These are phyloP conservation scores for Drosophila littoralis DNA, from an alignment of 1,140 invertebrate genomes.

Conservation along the genomic window DNA sequence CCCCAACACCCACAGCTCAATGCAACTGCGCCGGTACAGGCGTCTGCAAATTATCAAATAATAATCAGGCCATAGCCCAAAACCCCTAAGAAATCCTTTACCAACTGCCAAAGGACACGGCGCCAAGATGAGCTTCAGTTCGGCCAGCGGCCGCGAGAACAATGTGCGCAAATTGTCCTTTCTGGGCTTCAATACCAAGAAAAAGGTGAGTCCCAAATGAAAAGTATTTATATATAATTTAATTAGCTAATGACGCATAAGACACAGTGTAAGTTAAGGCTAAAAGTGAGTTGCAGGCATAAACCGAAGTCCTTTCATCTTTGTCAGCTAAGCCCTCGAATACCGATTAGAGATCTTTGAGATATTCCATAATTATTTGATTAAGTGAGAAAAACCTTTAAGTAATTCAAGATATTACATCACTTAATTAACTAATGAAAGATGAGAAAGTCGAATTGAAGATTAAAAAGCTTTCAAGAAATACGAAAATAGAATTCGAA, in stretches of 20 bases:
- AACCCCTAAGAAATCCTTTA: background rate
- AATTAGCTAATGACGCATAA: too few relatives aligned
- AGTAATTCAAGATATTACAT: too few relatives aligned
- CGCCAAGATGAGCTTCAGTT: conserved; percentile 79
- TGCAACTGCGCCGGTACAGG: conserved; percentile 52
- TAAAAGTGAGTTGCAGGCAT: too few relatives aligned
- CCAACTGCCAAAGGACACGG: background rate
- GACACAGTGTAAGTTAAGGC: too few relatives aligned
- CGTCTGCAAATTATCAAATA: conserved; percentile 72
- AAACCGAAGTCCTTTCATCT: too few relatives aligned
- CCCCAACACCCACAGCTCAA: conserved; percentile 49
- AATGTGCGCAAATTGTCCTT: conserved; percentile 82
- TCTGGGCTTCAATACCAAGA: conserved; percentile 79
- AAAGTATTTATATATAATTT: too few relatives aligned
- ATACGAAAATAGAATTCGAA: too few relatives aligned
- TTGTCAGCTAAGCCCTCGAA: too few relatives aligned
- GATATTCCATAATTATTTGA: too few relatives aligned
- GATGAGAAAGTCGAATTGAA: background rate
- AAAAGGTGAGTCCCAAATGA: conserved; percentile 67
- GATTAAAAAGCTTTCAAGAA: background rate
- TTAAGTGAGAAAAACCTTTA: too few relatives aligned
- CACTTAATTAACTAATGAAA: background rate
- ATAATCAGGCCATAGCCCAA: background rate
- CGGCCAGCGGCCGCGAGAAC: conserved; percentile 73
- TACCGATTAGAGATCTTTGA: too few relatives aligned